These are phyloP conservation scores for Drosophila anceps DNA, from an alignment of 2,888 invertebrate species.

Conservation along the genomic window DNA sequence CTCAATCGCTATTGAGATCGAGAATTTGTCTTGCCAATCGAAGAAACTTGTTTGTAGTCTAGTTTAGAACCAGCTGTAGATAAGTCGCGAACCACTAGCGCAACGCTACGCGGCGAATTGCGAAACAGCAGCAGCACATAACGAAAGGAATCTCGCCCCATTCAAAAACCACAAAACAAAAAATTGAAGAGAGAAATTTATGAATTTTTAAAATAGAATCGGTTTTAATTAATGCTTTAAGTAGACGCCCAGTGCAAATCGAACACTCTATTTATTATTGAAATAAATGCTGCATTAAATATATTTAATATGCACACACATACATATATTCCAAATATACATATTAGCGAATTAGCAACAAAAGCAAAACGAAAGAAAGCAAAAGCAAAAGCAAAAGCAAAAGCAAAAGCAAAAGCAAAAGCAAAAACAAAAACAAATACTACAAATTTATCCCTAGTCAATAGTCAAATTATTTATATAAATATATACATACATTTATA, in stretches of 20 bases:
- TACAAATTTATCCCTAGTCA: conserved; percentile 84
- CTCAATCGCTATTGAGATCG: conserved; percentile 1
- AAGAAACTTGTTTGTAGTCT: conserved; percentile 74
- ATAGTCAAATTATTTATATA: conserved; percentile 84
- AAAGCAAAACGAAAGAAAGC: conserved; percentile 33
- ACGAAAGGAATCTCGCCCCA: conserved; percentile 62
- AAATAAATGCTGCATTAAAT: conserved; percentile 48
- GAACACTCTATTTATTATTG: conserved; percentile 60
- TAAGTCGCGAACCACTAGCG: conserved; percentile 44
- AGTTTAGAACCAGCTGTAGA: conserved; percentile 61
- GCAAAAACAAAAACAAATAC: conserved; percentile 35
- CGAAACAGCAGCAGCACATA: conserved; percentile 15
- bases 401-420: conserved; percentile 29
- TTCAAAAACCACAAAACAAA: conserved; percentile 6
- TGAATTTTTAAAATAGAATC: conserved; percentile 56
- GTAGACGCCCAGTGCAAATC: conserved; percentile 72
- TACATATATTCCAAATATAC: conserved; percentile 75
- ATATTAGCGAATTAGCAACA: conserved; percentile 71
- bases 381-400: conserved; percentile 20
- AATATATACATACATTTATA: conserved; percentile 1
- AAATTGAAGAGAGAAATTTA: conserved; percentile 27
- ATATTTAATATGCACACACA: conserved; percentile 20
- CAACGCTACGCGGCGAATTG: conserved; percentile 40
- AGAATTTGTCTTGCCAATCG: conserved; percentile 69
- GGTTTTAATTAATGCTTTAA: conserved; percentile 49